These are phyloP conservation scores for Coracias cyanogaster DNA, from an alignment of 2,797 vertebrate species.

Conservation along the genomic window DNA sequence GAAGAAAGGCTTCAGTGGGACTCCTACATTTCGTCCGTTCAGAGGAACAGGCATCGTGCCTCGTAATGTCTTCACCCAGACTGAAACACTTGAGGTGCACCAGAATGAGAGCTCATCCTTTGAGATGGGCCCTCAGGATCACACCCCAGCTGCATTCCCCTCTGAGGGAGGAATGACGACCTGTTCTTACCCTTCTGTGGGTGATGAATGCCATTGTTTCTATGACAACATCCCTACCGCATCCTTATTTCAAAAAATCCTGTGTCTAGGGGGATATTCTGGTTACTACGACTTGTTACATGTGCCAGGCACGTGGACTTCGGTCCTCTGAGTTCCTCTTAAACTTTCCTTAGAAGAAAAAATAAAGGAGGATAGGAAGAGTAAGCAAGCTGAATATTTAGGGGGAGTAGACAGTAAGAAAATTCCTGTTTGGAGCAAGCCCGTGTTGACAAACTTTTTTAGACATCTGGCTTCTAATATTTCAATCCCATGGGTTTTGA, in stretches of 20 bases:
- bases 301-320: background rate
- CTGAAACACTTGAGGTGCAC: background rate
- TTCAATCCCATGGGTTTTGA: background rate
- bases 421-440: background rate
- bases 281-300: background rate
- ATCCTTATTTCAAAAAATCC: background rate
- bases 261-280: background rate
- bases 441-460: fast-evolving
- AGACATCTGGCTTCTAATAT: background rate
- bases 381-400: background rate
- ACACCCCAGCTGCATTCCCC: background rate
- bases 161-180: background rate
- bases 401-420: background rate
- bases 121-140: background rate
- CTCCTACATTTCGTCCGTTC: background rate
- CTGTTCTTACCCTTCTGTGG: background rate
- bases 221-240: background rate
- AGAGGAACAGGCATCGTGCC: background rate
- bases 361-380: background rate
- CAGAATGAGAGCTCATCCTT: background rate
- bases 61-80: background rate
- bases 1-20: background rate
- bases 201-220: background rate
- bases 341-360: background rate
- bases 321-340: background rate